A percentile compares a stretch with the other conserved stretches of the same genome.
phyloP scores from a whole-genome alignment of 1,140 invertebrate genomes.

The Dinoponera quadriceps region DNA sequence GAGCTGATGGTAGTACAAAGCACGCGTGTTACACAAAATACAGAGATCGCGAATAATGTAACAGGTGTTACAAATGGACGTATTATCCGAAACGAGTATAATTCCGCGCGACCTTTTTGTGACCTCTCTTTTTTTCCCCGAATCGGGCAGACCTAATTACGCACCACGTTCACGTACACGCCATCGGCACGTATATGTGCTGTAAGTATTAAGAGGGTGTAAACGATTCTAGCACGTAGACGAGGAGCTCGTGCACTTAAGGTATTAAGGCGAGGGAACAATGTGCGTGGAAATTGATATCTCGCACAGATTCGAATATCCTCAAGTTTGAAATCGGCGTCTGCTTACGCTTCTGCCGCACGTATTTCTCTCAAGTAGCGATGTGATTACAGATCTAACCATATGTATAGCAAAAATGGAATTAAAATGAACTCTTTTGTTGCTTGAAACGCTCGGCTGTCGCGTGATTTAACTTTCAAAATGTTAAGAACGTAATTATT shows the following conservation, averaged over 20 bases:
- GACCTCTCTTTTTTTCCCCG: not conserved
- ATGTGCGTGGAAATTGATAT: conserved; percentile 51
- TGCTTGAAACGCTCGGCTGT: not conserved
- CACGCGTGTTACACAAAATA: not conserved
- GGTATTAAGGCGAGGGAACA: conserved; percentile 29
- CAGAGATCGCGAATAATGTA: not conserved
- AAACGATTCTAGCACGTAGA: conserved; percentile 57
- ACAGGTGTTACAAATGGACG: not conserved
- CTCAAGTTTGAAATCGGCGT: not conserved
- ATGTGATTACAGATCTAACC: no score
- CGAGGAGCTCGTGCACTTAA: conserved; percentile 37
- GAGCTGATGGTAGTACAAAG: conserved; percentile 1
- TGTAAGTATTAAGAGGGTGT: conserved; percentile 57
- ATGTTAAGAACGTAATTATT: not conserved
- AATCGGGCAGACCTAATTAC: conserved; percentile 23
- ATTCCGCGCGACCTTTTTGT: not conserved
- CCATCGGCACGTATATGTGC: conserved; percentile 41
- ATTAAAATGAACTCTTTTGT: not conserved
- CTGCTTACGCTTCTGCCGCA: not conserved
- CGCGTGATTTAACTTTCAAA: not conserved
- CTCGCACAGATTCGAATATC: conserved; percentile 28
- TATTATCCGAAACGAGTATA: conserved; percentile 12
- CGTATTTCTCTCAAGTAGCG: not conserved
- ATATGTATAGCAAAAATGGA: not conserved
- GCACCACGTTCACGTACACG: conserved; percentile 43